A percentile compares a stretch with the other conserved stretches of the same genome.
phyloP scores from a whole-genome alignment of 2,113 vertebrate genomes.

The Vulpes lagopus region DNA sequence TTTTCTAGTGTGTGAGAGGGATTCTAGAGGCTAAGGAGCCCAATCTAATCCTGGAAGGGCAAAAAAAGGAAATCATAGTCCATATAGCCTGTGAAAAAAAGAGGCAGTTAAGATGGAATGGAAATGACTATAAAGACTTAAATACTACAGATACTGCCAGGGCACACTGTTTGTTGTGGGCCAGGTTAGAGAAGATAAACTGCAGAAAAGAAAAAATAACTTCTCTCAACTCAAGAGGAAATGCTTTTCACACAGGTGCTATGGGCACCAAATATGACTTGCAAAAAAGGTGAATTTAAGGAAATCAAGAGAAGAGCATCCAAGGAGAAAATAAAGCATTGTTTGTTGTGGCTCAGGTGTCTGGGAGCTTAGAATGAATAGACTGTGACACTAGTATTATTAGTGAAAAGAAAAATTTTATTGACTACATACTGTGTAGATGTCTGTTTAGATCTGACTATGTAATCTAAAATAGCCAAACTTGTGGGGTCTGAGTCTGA shows the following conservation, averaged over 20 bases:
- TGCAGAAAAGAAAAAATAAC: slow-evolving; percentile 56
- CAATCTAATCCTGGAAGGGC: slow-evolving; percentile 49
- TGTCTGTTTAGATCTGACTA: slow-evolving; percentile 41
- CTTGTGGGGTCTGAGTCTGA: not conserved
- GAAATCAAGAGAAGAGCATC: not conserved
- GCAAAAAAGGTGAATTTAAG: slow-evolving; percentile 26
- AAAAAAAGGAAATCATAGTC: slow-evolving; percentile 79
- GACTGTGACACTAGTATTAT: slow-evolving; percentile 43
- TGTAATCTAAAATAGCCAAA: slow-evolving; percentile 45
- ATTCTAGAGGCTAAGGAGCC: slow-evolving; percentile 7
- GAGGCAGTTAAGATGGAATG: slow-evolving; percentile 69
- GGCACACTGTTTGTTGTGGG: slow-evolving; percentile 49
- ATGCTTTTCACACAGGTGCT: slow-evolving; percentile 24
- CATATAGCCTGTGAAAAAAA: slow-evolving; percentile 72
- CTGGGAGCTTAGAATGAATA: slow-evolving; percentile 70
- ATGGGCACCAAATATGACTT: not conserved
- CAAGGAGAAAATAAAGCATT: not conserved
- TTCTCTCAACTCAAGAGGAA: slow-evolving; percentile 58
- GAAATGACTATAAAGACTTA: slow-evolving; percentile 84
- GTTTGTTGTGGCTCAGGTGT: slow-evolving; percentile 52
- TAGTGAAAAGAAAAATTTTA: slow-evolving; percentile 73
- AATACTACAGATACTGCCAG: slow-evolving; percentile 79
- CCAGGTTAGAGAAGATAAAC: slow-evolving; percentile 60
- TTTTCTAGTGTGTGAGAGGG: not conserved
- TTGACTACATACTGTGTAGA: not conserved